phyloP scores from a whole-genome alignment of 2,113 vertebrate genomes.

The Plecotus auritus region DNA sequence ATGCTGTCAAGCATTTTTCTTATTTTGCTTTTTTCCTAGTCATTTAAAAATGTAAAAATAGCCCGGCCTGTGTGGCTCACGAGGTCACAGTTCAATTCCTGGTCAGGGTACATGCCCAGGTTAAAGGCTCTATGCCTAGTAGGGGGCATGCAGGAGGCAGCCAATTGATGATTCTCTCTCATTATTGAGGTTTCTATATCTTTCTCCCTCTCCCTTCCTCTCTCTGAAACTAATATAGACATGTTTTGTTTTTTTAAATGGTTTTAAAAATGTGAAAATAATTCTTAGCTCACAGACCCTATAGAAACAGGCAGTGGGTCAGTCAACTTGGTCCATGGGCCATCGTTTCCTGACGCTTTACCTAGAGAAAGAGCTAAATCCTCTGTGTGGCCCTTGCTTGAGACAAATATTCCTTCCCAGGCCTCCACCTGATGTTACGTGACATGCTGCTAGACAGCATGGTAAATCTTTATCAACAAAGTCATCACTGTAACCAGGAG shows the following conservation, averaged over 20 bases:
- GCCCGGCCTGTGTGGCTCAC: too few species aligned
- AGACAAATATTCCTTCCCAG: not conserved
- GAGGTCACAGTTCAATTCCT: too few species aligned
- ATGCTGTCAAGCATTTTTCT: not conserved
- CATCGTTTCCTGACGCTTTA: not conserved
- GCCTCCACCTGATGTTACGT: not conserved
- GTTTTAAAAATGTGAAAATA: not conserved
- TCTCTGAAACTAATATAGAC: too few species aligned
- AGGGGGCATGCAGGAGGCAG: too few species aligned
- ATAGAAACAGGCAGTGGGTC: not conserved
- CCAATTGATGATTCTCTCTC: too few species aligned
- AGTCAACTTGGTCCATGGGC: not conserved
- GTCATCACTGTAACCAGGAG: not conserved
- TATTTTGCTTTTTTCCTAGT: not conserved
- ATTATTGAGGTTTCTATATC: too few species aligned
- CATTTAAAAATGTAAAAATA: not conserved
- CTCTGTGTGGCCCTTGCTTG: not conserved
- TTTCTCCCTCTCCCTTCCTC: too few species aligned
- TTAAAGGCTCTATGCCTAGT: too few species aligned
- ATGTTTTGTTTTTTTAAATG: too few species aligned
- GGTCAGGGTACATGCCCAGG: too few species aligned
- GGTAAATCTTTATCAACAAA: slow-evolving; percentile 59
- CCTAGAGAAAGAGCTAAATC: not conserved
- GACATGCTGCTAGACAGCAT: slow-evolving; percentile 53
- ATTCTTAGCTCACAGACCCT: not conserved